These are phyloP conservation scores for Bugulina stolonifera DNA, from an alignment of 2,888 invertebrate genomes.

Conservation along the genomic window DNA sequence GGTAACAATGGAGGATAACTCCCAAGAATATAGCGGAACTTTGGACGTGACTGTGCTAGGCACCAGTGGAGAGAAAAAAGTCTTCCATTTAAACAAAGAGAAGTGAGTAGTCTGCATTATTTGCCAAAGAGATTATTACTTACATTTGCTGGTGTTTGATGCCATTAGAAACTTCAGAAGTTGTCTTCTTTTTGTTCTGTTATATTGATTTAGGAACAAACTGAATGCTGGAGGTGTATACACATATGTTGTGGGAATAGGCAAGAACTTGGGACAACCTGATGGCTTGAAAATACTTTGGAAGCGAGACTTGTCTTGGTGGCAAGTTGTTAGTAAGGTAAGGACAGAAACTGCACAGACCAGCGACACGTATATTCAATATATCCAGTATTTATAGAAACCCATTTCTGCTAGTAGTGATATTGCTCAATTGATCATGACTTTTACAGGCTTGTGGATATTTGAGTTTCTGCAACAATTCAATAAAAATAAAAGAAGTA, in stretches of 20 bases:
- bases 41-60: slow-evolving; percentile 2
- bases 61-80: neutral
- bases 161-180: too few relatives aligned
- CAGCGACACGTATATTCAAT: too few relatives aligned
- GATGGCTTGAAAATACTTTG: neutral
- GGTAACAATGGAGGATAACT: slow-evolving; percentile 2
- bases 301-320: slow-evolving; percentile 2
- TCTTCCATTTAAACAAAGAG: neutral
- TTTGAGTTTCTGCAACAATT: slow-evolving; percentile 1
- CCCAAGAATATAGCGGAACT: neutral
- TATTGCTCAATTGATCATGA: too few relatives aligned
- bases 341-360: too few relatives aligned
- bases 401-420: too few relatives aligned
- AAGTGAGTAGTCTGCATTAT: neutral
- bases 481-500: slow-evolving; percentile 8
- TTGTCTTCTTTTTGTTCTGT: too few relatives aligned
- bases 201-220: neutral
- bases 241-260: neutral
- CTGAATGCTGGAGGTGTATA: neutral
- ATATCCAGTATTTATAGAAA: too few relatives aligned
- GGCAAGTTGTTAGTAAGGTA: slow-evolving; percentile 1
- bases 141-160: too few relatives aligned
- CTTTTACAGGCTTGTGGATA: neutral
- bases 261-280: neutral
- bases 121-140: too few relatives aligned